Percentiles rank a stretch among this genome's conserved stretches.
Evolutionary conservation across 2,113 vertebrate species (phyloP).

Genomic region (Pluvialis apricaria): DNA sequence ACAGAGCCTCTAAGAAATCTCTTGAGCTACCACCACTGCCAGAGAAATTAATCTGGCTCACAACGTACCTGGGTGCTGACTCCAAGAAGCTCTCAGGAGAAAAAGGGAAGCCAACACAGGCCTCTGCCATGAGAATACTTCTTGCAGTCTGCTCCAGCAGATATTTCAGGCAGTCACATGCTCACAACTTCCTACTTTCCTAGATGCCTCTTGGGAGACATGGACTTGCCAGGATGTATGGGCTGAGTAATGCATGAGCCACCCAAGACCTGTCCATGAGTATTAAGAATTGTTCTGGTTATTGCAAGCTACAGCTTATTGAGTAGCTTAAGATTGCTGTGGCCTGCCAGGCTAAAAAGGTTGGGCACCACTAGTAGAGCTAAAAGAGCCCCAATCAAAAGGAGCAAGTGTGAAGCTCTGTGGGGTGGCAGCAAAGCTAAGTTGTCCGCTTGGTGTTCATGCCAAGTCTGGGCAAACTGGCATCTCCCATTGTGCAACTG

Average conservation of each 20-base stretch:
- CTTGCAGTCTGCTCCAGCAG: not conserved
- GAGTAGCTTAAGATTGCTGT: not conserved
- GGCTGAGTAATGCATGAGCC: not conserved
- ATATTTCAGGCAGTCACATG: not conserved
- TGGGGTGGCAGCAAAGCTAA: not conserved
- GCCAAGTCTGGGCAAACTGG: not conserved
- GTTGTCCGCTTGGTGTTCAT: not conserved
- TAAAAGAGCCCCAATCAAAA: not conserved
- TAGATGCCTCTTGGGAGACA: not conserved
- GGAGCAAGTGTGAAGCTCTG: not conserved
- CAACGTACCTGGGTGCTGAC: not conserved
- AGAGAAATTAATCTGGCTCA: not conserved
- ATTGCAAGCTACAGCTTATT: not conserved
- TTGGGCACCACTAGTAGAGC: not conserved
- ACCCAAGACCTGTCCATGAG: not conserved
- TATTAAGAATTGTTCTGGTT: not conserved
- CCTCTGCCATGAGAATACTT: not conserved
- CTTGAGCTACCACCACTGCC: not conserved
- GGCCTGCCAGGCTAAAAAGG: not conserved
- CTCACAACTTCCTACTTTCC: not conserved
- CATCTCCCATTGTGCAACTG: not conserved
- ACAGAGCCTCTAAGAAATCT: not conserved
- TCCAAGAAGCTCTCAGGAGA: not conserved
- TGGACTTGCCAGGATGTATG: not conserved
- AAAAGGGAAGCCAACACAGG: not conserved